Evolutionary conservation across 2,888 invertebrate genomes (phyloP), one percentile per base, ranked within the genome.

Genomic region (Neoscelio sp.): DNA sequence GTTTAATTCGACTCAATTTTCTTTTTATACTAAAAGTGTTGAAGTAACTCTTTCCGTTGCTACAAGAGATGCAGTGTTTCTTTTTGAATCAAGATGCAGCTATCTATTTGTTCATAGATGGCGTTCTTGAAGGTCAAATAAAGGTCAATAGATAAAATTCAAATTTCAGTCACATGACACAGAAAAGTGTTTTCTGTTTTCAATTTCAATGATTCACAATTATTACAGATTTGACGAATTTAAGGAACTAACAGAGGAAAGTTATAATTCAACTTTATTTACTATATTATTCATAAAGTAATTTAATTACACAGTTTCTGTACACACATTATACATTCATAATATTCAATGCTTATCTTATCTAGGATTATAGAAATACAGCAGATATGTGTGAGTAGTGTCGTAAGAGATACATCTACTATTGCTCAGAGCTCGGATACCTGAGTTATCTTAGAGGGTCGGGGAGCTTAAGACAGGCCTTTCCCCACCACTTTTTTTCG

Each of bases 321-420:
- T 56, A 38, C 46, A 26, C 68, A 48, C 44, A 68, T 76, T 68
- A 68, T 62, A 62, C 62, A 75, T 68, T 68, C 48, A 76, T 76
- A 76, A 76, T 62, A 76, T 68, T 62, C 68, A 12, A 7, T 15
- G 60, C 48, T 76, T 76, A 76, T 76, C 76, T 76, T 76, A 76
- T 76, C 76, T 62, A 68, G 65, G 48, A 68, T 68, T 68, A 76
- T 30, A 54, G 68, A 68, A 76, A 62, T 56, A 60, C 62, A 48
- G 48, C 1, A 12, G 33, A 46, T 52, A 74, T 76, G 38, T 62
- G 52, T 52, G 52, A 60, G 67, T 56, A 62, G 56, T 60, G 62
- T 76, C 54, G 52, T 18, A 18, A 54, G 68, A 62, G 62, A 46
- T 26, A 54, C 65, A 44, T 75, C 50, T 75, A 60, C 75, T 67